Evolutionary conservation across 2,113 vertebrate species (phyloP).

Genomic region (Aphyosemion australe): DNA sequence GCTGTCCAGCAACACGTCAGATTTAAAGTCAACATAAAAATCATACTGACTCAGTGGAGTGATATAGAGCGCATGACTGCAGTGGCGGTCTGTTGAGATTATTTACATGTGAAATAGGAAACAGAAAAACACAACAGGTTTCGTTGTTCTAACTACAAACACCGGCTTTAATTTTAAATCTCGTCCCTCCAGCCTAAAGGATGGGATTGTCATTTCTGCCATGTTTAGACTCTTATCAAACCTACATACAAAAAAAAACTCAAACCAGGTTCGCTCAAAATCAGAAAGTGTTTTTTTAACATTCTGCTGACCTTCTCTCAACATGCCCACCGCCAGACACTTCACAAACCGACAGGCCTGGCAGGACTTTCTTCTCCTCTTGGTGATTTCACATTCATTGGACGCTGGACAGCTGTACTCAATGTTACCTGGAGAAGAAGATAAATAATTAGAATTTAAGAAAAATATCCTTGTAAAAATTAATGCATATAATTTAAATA

Average conservation of each 20-base stretch:
- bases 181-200: background rate
- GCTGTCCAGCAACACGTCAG: no score
- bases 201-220: no score
- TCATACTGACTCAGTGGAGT: no score
- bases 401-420: conserved; percentile 80
- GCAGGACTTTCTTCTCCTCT: conserved; percentile 80
- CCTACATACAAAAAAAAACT: conserved; percentile 2
- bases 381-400: conserved; percentile 82
- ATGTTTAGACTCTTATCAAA: conserved; percentile 18
- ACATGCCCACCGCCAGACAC: conserved; percentile 79
- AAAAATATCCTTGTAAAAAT: no score
- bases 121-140: no score
- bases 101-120: no score
- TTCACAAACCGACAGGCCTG: conserved; percentile 81
- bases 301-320: conserved; percentile 76
- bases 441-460: background rate
- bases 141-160: no score
- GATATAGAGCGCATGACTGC: no score
- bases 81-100: no score
- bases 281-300: conserved; percentile 17
- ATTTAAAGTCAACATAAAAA: no score
- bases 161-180: conserved; percentile 1
- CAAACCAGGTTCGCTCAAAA: conserved; percentile 12
- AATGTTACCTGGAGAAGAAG: conserved; percentile 74
- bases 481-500: no score